Conservation (phyloP, 1,140 invertebrate species). For the Asbolus verrucosus region DNA sequence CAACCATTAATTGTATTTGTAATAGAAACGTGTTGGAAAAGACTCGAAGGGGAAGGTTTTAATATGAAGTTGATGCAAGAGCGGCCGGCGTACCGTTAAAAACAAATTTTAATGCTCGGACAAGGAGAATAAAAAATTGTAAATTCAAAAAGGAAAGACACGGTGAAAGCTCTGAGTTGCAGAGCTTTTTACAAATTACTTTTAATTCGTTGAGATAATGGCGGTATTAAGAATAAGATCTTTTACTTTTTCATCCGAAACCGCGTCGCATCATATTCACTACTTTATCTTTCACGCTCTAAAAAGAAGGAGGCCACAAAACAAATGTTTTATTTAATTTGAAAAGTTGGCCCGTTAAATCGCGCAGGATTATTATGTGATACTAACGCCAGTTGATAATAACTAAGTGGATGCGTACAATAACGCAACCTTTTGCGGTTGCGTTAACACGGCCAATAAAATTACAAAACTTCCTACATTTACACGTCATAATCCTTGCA, state of each 20-base stretch:
- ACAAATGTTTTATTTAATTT: conserved; percentile 39
- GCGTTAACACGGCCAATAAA: conserved; percentile 13
- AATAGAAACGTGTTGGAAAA: no score
- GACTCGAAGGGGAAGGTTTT: no score
- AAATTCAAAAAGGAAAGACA: conserved; percentile 3
- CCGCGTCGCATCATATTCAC: conserved; percentile 15
- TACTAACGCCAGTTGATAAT: neutral
- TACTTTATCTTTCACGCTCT: conserved; percentile 39
- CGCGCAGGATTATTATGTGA: conserved; percentile 1
- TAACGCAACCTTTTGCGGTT: conserved; percentile 23
- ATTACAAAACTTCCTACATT: conserved; percentile 36
- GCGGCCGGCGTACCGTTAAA: no score
- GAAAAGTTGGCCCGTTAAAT: conserved; percentile 30
- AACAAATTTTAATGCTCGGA: no score
- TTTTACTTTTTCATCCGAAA: conserved; percentile 14
- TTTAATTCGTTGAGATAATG: conserved; percentile 43
- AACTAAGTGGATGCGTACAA: conserved; percentile 25
- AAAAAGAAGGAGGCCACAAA: conserved; percentile 11
- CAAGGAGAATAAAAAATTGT: neutral
- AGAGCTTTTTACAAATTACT: conserved; percentile 42
- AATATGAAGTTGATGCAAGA: no score
- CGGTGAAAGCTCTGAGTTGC: conserved; percentile 24
- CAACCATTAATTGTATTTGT: no score
- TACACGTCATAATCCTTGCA: conserved; percentile 30
- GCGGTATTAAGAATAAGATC: conserved; percentile 40